These are phyloP conservation scores for Ophion ventricosus DNA, from an alignment of 2,888 invertebrate genomes.

Conservation along the genomic window DNA sequence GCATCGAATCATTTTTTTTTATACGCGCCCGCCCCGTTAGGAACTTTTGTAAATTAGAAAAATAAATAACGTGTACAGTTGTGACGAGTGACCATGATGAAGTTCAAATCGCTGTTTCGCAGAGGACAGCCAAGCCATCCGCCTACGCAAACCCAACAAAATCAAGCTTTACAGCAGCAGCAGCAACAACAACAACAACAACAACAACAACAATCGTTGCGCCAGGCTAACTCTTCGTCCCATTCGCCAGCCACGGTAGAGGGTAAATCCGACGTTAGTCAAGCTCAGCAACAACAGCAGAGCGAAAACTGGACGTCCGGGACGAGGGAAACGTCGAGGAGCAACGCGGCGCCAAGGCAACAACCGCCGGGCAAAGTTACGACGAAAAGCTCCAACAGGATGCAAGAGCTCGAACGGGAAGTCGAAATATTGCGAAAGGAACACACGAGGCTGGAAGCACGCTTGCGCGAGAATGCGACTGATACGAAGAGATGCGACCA, in stretches of 20 bases:
- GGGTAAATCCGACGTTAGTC: conserved; percentile 67
- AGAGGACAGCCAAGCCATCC: conserved; percentile 88
- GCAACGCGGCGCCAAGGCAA: conserved; percentile 48
- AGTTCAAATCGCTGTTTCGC: conserved; percentile 96
- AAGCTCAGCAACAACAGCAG: conserved; percentile 55
- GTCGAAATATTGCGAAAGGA: conserved; percentile 88
- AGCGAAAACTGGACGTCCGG: conserved; percentile 75
- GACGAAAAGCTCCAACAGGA: conserved; percentile 79
- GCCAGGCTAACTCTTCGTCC: conserved; percentile 68
- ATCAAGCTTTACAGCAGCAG: conserved; percentile 69
- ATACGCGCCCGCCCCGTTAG: too few species aligned
- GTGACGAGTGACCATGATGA: conserved; percentile 89
- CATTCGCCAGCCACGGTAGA: conserved; percentile 57
- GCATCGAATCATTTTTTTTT: conserved; percentile 5
- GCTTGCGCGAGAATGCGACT: conserved; percentile 73
- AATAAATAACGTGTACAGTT: conserved; percentile 66
- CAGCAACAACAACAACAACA: conserved; percentile 70
- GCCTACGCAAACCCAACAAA: conserved; percentile 74
- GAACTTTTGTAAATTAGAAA: conserved; percentile 49
- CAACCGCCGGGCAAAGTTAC: conserved; percentile 59
- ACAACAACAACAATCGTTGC: conserved; percentile 67
- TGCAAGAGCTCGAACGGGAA: conserved; percentile 88
- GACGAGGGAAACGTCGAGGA: conserved; percentile 83
- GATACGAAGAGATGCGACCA: conserved; percentile 78
- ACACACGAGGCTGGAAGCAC: conserved; percentile 89